Evolutionary conservation across 2,113 vertebrate genomes (phyloP), one percentile per base, ranked within the genome.

Genomic region (Bubalus kerabau): DNA sequence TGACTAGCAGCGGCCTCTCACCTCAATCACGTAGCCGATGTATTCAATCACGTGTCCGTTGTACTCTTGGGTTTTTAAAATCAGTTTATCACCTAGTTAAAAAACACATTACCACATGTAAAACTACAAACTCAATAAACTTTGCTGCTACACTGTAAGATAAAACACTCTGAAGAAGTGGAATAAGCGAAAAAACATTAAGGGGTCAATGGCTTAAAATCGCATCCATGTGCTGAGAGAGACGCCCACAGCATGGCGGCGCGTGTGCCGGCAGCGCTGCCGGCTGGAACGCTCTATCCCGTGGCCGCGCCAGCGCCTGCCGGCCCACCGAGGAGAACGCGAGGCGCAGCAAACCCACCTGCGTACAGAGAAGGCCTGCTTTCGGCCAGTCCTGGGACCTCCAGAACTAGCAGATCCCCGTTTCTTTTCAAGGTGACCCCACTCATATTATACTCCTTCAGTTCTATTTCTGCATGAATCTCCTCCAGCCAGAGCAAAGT

Each of bases 401-500:
- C 99, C 85, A 99, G 98, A 40, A 99, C 98, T 30, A 99, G 98
- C 12, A 98, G 97, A 12, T 95, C 97, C 0, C 99, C 99, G 16
- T 98, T 99, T 84, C 99, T 99, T 91, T 99, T 99, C 96, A 99
- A 98, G 76, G 98, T 97, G 7, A 99, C 99, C 0, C 99, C 99
- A 6, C 64, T 98, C 98, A 99, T 99, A 62, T 97, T 98, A 26
- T 99, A 99, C 52, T 99, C 99, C 89, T 97, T 98, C 19, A 99
- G 95, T 30, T 99, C 99, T 7, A 50, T 98, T 96, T 99, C 99
- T 14, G 98, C 98, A 0, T 99, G 94, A 57, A 99, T 99, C 94
- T 99, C 99, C 97, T 99, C 99, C 80, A 99, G 98, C 99, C 99
- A 99, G 36, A 99, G 97, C 24, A 99, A 98, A 8, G 99, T 97